Base-by-base conservation (phyloP, 1,140 invertebrate genomes). In the Armadillidium nasatum region DNA sequence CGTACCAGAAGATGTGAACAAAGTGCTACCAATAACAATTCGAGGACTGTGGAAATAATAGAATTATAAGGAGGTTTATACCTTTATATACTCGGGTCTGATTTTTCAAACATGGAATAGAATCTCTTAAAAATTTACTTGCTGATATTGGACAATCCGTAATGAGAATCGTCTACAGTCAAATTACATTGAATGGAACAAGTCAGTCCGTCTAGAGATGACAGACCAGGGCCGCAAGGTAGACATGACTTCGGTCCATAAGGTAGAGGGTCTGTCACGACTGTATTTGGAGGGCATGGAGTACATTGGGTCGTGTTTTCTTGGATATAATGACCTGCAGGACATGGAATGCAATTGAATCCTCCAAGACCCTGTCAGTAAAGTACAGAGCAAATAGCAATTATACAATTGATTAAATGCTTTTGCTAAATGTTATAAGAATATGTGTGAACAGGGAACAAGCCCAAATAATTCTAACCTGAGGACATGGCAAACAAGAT, bases 1-100 rank as follows among this genome's bases (percentile, higher is more conserved):
- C 19, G 86, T 88, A 13, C 89, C 89, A 79, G 86, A 87, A 4
- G 86, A 85, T 9, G 88, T 88, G 81, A 89, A 89, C 23, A 88
- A 78, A 23, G 82, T 82, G 77, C 83, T 85, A 11, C 86, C 86
- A 66, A 83, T 82, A 54, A 88, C 83, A 75, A 82, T 82, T 50
- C 84, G 83, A 6, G 84, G 81, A 23, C 87, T 88, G 80, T 7
- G 82, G 75, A 72, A 22, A 74, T 76, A 33, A 33, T 33, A 33
- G 33, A 33, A 33, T 33, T 33, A 33, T 3, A 33, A 3, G 6
- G 6, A 33, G 6, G 1, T 33, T 33, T 3, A 33, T 3, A 33
- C 33, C 6, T 6, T 1, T 33, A 33, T 33, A 6, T 33, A 6
- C 33, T 33, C 33, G 6, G 33, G 2, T 33, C 33, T 33, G 33